Conservation (phyloP, 2,797 vertebrate species). For the Sternotherus odoratus region DNA sequence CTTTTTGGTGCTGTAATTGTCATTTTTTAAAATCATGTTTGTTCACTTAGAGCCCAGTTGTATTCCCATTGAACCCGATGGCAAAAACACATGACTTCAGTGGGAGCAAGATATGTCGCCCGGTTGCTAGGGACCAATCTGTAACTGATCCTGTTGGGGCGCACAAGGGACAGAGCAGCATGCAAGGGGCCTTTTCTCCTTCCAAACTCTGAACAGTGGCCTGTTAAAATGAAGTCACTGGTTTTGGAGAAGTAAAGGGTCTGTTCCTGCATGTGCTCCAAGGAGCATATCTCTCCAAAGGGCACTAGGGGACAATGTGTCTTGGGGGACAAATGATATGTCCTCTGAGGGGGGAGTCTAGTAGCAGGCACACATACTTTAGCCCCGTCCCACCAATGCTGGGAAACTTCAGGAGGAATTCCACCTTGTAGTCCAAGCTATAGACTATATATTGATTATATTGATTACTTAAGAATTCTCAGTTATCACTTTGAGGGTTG, state of each 20-base stretch:
- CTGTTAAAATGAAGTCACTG: not conserved
- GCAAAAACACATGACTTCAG: fast-evolving
- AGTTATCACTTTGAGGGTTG: not conserved
- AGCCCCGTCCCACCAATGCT: not conserved
- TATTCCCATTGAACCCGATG: not conserved
- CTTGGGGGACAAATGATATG: not conserved
- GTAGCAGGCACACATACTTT: not conserved
- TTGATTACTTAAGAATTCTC: not conserved
- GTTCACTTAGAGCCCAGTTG: not conserved
- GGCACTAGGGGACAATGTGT: fast-evolving
- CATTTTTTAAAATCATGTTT: fast-evolving
- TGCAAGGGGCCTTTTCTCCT: not conserved
- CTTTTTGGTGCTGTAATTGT: not conserved
- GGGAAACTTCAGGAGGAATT: not conserved
- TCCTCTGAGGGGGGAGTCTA: not conserved
- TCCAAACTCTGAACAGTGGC: not conserved
- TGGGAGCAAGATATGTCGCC: not conserved
- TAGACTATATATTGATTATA: not conserved
- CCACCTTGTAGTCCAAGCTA: not conserved
- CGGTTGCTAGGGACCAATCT: not conserved
- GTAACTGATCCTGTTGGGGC: not conserved
- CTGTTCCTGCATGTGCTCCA: not conserved
- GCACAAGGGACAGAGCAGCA: not conserved
- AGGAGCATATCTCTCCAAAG: not conserved
- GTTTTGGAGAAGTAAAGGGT: not conserved